These are phyloP conservation scores for Stegodyphus mimosarum DNA, from an alignment of 1,140 invertebrate genomes.

Conservation along the genomic window DNA sequence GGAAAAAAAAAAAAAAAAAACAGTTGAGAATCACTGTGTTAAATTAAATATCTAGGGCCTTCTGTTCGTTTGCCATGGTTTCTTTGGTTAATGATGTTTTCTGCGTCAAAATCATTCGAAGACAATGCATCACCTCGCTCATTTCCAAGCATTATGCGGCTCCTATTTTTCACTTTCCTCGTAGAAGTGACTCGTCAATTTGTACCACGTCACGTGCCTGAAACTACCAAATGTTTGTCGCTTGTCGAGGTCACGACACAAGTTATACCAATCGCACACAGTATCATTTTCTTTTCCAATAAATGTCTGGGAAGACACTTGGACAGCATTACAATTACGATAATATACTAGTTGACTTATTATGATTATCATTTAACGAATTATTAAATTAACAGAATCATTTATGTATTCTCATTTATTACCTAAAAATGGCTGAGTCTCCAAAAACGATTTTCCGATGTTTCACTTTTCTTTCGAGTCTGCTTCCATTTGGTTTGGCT, in stretches of 20 bases:
- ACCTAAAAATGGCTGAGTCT: no score
- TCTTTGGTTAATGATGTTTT: not conserved
- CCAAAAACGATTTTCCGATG: no score
- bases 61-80: not conserved
- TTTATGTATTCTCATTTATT: no score
- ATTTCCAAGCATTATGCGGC: not conserved
- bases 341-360: not conserved
- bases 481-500: no score
- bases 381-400: no score
- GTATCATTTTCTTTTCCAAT: not conserved
- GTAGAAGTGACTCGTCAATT: not conserved
- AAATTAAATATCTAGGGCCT: no score
- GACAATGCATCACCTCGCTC: not conserved
- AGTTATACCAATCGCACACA: not conserved
- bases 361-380: no score
- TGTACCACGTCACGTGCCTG: not conserved
- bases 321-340: not conserved
- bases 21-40: no score
- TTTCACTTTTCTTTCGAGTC: no score
- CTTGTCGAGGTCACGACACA: not conserved
- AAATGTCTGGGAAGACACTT: not conserved
- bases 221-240: not conserved
- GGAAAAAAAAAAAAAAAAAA: no score
- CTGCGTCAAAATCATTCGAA: not conserved
- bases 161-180: not conserved